Evolutionary conservation across 2,888 invertebrate species (phyloP), one percentile per base, ranked within the genome.

Genomic region (Nemurella pictetii): DNA sequence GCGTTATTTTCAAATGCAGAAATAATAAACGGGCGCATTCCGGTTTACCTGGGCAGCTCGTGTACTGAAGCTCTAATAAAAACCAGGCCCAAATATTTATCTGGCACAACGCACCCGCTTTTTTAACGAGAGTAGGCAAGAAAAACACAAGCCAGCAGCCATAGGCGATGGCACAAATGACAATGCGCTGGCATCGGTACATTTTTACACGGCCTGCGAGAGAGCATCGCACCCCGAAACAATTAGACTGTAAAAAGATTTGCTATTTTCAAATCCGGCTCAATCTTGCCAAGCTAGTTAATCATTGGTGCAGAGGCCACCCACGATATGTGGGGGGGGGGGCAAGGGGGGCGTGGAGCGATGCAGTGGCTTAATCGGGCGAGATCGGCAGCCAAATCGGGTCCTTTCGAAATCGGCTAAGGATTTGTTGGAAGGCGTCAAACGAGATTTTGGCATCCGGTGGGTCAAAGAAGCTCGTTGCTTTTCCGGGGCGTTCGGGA

Each of bases 191-290:
- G 20, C 15, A 12, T 55, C 9, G 28, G 78, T 78, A 78, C 78
- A 82, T 72, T 82, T 82, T 55, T 72, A 55, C 28, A 82, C 28
- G n/a, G n/a, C n/a, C n/a, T n/a, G n/a, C 27, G 72, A 55, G 78
- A 78, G 82, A 82, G 26, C 82, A 82, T 82, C 72, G 82, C 20
- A 82, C 82, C 28, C 28, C 0, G 15, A 82, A 72, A 82, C 82
- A 82, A 82, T 82, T 55, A 55, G 82, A 82, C 72, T 82, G 28
- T 26, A 82, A 82, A 55, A 72, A 55, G 72, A 30, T 12, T 26
- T 26, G 72, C 82, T 82, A 82, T 82, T 82, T 82, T 27, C 29
- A 82, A n/a, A 82, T 72, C 72, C 29, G 5, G 9, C 20, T n/a
- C 27, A 78, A 30, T 81, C 80, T 81, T 35, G 80, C 35, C 80